A percentile compares a stretch with the other conserved stretches of the same genome.
Conservation (phyloP, 37 sponge, comb jelly and placozoan genomes). For the Cliona cf. orientalis region DNA sequence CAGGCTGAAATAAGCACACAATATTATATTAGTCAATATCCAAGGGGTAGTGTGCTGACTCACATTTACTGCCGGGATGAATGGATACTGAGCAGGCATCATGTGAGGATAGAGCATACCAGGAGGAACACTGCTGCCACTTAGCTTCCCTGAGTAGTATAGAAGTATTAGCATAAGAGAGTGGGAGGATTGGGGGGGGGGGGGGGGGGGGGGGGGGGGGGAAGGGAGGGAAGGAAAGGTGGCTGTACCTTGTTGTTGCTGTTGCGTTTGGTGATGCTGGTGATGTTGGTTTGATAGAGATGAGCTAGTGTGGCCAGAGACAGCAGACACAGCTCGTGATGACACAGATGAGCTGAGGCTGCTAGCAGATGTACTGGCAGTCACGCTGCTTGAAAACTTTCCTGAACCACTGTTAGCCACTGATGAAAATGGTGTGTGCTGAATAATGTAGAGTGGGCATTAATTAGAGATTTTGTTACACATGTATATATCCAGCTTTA, state of each 20-base stretch:
- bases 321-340: slow-evolving; percentile 23
- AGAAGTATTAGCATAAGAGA: not conserved
- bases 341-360: slow-evolving; percentile 2
- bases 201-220: not conserved
- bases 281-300: too few species aligned
- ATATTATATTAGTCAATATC: too few species aligned
- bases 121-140: slow-evolving; percentile 13
- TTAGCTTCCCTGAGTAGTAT: not conserved
- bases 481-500: too few species aligned
- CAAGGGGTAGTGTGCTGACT: too few species aligned
- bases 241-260: not conserved
- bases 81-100: slow-evolving; percentile 33
- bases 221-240: not conserved
- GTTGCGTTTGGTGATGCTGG: not conserved
- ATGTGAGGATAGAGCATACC: slow-evolving; percentile 34
- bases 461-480: too few species aligned
- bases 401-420: too few species aligned
- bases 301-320: not conserved
- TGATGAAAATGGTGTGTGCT: too few species aligned
- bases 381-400: too few species aligned
- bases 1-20: not conserved
- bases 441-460: too few species aligned
- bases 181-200: not conserved
- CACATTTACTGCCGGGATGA: slow-evolving; percentile 4
- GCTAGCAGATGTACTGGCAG: not conserved